Conservation (phyloP, 2,888 invertebrate species). For the Ornithoptera priamus region DNA sequence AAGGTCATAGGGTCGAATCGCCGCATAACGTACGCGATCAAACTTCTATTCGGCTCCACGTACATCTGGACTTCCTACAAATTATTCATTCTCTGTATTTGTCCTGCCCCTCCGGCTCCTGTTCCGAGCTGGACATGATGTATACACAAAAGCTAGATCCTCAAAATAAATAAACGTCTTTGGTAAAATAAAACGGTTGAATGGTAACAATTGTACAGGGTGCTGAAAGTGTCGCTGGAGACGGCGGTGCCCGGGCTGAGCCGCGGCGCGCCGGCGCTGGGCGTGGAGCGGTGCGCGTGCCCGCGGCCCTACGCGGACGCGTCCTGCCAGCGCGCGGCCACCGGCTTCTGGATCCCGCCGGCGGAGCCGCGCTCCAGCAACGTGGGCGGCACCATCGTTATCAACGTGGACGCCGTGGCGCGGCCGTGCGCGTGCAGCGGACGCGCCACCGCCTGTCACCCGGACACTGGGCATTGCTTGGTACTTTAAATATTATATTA, state of each 20-base stretch:
- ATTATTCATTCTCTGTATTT: too few relatives aligned
- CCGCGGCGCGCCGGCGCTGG: constrained; percentile 85
- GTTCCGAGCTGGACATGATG: too few relatives aligned
- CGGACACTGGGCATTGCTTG: constrained; percentile 90
- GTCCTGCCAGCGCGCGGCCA: constrained; percentile 94
- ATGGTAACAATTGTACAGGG: constrained; percentile 40
- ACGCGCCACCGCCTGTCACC: constrained; percentile 88
- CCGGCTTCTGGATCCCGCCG: constrained; percentile 88
- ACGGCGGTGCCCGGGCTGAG: constrained; percentile 86
- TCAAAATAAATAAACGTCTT: too few relatives aligned
- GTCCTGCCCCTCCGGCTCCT: too few relatives aligned
- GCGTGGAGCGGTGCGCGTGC: constrained; percentile 93
- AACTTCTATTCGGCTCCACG: too few relatives aligned
- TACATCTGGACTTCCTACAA: too few relatives aligned
- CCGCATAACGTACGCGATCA: too few relatives aligned
- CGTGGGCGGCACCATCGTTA: constrained; percentile 85
- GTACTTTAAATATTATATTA: constrained; percentile 71
- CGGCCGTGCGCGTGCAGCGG: constrained; percentile 90
- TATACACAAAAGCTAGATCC: too few relatives aligned
- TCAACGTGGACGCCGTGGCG: constrained; percentile 89
- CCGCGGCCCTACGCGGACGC: constrained; percentile 89
- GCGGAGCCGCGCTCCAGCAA: constrained; percentile 60
- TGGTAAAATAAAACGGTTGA: too few relatives aligned
- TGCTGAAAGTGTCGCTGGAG: constrained; percentile 90
- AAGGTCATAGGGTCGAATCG: too few relatives aligned